These are phyloP conservation scores for Aphelenchoides bicaudatus DNA, from an alignment of 2,888 invertebrate genomes.

Conservation along the genomic window DNA sequence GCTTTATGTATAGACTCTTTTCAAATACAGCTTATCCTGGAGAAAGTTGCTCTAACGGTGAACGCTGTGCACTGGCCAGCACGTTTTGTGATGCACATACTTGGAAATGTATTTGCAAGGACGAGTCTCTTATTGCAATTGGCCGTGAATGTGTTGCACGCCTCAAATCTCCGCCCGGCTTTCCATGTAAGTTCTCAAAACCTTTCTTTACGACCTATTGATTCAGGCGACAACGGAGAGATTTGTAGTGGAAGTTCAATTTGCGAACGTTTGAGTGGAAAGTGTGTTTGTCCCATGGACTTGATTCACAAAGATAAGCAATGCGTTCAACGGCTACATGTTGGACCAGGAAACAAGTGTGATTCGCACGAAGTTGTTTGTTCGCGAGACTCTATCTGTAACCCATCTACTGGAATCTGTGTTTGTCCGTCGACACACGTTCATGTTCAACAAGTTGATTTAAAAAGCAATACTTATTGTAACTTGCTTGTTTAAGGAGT, in stretches of 20 bases:
- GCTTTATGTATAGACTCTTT: not conserved
- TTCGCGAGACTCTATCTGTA: slow-evolving; percentile 14
- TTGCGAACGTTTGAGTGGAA: slow-evolving; percentile 38
- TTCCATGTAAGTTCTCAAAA: slow-evolving; percentile 48
- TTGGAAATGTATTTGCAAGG: slow-evolving; percentile 43
- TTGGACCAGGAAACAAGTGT: slow-evolving; percentile 16
- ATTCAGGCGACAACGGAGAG: slow-evolving; percentile 39
- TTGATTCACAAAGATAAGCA: slow-evolving; percentile 21
- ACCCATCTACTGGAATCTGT: not conserved
- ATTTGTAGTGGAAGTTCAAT: slow-evolving; percentile 40
- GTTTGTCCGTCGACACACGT: slow-evolving; percentile 15
- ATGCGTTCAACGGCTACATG: slow-evolving; percentile 19
- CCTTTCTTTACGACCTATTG: slow-evolving; percentile 33
- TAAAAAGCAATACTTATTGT: too few species aligned
- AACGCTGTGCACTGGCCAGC: slow-evolving; percentile 40
- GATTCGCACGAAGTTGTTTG: not conserved
- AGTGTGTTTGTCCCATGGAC: slow-evolving; percentile 34
- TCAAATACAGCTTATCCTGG: slow-evolving; percentile 44
- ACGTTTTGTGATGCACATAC: slow-evolving; percentile 40
- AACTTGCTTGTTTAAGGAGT: slow-evolving; percentile 19
- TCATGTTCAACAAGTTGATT: not conserved
- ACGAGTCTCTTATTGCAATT: slow-evolving; percentile 40
- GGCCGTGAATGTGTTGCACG: slow-evolving; percentile 41
- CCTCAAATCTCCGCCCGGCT: slow-evolving; percentile 52
- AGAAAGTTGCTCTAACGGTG: slow-evolving; percentile 42